Base-by-base conservation (phyloP, 2,888 invertebrate genomes). In the Philereme transversata region DNA sequence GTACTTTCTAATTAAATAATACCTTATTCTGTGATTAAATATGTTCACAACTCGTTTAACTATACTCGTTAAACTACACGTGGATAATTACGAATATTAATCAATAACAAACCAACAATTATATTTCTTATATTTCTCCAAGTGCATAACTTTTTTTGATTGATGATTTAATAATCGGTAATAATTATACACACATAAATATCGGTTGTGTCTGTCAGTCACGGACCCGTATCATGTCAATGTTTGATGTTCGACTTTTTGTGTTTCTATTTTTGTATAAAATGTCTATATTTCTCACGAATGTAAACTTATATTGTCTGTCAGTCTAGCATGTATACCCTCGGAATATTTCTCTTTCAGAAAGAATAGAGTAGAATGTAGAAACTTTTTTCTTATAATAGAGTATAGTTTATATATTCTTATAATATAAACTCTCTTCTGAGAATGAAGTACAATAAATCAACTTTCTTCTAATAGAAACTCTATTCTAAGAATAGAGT, bases 161-260 rank as follows among this genome's bases (percentile, higher is more conserved):
- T 82, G 86, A 86, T 87, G 83, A 81, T 81, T 74, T 85, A 83
- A 85, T 86, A 83, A 83, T 81, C 76, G 70, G 69, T 72, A 78
- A 82, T 79, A 22, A 22, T 22, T 22, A 22, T 78, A 69, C 72
- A 70, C 63, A 60, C 35, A 66, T 62, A 75, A 78, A 78, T 77
- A 78, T 77, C 70, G 73, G 76, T 68, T 65, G 56, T 54, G 78
- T 71, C 64, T 60, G 73, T 79, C 71, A 41, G 67, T 72, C 72
- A 69, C 34, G 49, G 56, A 60, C 58, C 62, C 44, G 44, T 40
- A 44, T 55, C 59, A 46, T 59, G 52, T 57, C 59, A 53, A 59
- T 56, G 48, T 50, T 59, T 59, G 36, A 52, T 43, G 60, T 45
- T 49, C 10, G 22, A 22, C 10, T 47, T 53, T 51, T 54, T 47